Conservation (phyloP, 2,113 vertebrate genomes). For the Pseudolaguvia tuberculata region DNA sequence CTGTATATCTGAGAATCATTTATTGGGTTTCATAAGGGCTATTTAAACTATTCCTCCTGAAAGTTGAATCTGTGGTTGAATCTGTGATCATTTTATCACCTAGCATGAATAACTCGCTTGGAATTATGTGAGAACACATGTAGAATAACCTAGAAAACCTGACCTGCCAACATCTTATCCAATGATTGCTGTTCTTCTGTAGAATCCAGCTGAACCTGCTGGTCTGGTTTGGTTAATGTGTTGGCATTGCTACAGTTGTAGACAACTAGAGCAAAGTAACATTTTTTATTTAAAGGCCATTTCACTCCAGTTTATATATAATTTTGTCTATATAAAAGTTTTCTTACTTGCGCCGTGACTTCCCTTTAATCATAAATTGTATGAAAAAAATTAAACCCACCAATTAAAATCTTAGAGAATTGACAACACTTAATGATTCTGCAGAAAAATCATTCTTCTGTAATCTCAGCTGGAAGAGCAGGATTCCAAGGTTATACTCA, state of each 20-base stretch:
- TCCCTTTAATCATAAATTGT: background rate
- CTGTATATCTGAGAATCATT: background rate
- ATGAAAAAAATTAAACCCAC: background rate
- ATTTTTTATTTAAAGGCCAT: background rate
- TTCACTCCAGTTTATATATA: background rate
- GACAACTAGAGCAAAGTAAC: conserved; percentile 40
- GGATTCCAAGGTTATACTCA: conserved; percentile 21
- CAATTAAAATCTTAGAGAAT: background rate
- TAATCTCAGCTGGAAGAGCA: conserved; percentile 20
- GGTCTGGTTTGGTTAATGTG: conserved; percentile 61
- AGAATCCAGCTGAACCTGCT: conserved; percentile 60
- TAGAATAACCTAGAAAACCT: background rate
- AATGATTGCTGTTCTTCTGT: conserved; percentile 46
- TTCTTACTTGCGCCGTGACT: background rate
- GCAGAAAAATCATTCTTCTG: too few relatives aligned
- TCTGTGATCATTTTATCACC: background rate
- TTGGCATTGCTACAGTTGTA: background rate
- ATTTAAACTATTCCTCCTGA: background rate
- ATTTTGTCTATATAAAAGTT: background rate
- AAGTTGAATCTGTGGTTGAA: background rate
- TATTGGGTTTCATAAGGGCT: background rate
- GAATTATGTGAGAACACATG: background rate
- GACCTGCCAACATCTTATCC: conserved; percentile 45
- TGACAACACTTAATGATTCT: too few relatives aligned
- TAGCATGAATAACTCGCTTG: background rate